Evolutionary conservation across 1,140 invertebrate genomes (phyloP).

Genomic region (Formica exsecta): DNA sequence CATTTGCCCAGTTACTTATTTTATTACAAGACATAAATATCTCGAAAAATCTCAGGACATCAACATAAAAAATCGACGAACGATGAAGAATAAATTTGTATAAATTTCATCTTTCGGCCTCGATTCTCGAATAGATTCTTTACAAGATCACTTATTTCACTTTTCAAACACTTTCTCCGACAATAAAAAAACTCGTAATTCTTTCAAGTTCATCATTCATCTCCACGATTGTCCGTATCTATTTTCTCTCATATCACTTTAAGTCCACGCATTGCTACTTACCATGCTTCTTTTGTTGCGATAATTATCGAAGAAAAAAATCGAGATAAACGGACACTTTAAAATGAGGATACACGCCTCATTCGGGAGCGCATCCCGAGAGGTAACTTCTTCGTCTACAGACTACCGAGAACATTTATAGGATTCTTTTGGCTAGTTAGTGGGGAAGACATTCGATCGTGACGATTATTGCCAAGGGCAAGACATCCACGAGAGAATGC

Average conservation of each 20-base stretch:
- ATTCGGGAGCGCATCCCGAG: constrained; percentile 80
- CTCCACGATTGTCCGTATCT: not conserved
- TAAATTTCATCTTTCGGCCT: not conserved
- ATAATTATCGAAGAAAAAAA: constrained; percentile 39
- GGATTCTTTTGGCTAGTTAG: constrained; percentile 83
- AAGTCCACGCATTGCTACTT: constrained; percentile 77
- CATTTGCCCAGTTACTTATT: no score
- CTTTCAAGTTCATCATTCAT: not conserved
- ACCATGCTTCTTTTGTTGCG: constrained; percentile 76
- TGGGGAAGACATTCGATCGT: constrained; percentile 76
- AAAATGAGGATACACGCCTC: constrained; percentile 82
- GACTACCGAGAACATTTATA: constrained; percentile 85
- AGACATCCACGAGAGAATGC: constrained; percentile 79
- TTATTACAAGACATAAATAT: not conserved
- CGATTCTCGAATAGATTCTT: constrained; percentile 14
- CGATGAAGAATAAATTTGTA: not conserved
- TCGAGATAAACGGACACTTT: constrained; percentile 67
- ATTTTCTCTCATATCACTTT: constrained; percentile 52
- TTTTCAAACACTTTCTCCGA: not conserved
- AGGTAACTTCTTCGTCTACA: constrained; percentile 83
- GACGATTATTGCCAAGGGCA: constrained; percentile 76
- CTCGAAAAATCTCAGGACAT: not conserved
- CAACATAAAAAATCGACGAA: constrained; percentile 6
- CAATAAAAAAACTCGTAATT: not conserved
- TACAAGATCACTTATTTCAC: constrained; percentile 42